Percentiles rank a stretch among this genome's conserved stretches.
Conservation (phyloP, 2,888 invertebrate genomes). For the Neoascia interrupta region DNA sequence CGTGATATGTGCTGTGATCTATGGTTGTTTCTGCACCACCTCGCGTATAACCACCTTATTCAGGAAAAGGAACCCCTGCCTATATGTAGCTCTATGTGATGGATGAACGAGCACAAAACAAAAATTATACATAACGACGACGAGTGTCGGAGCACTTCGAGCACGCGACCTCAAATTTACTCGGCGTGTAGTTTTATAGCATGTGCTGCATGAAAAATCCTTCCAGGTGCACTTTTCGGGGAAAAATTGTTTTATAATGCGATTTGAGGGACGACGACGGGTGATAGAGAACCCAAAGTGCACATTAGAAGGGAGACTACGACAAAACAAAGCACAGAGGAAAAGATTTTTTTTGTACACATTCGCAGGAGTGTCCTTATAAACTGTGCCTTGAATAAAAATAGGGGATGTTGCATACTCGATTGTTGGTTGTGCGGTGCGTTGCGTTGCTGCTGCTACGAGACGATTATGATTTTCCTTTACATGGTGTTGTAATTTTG, state of each 20-base stretch:
- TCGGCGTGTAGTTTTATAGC: slow-evolving; percentile 65
- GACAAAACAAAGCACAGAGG: slow-evolving; percentile 41
- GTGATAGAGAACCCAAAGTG: slow-evolving; percentile 62
- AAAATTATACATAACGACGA: slow-evolving; percentile 70
- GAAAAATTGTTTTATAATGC: slow-evolving; percentile 64
- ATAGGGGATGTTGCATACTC: slow-evolving; percentile 65
- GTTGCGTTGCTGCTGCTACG: slow-evolving; percentile 14
- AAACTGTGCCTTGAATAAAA: slow-evolving; percentile 29
- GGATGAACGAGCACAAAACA: slow-evolving; percentile 56
- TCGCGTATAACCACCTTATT: slow-evolving; percentile 58
- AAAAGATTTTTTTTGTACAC: slow-evolving; percentile 16
- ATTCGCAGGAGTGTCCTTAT: slow-evolving; percentile 59
- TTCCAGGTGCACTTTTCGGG: slow-evolving; percentile 67
- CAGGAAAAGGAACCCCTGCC: slow-evolving; percentile 50
- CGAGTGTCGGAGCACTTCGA: slow-evolving; percentile 79
- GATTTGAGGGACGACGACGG: slow-evolving; percentile 63
- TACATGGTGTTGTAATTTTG: slow-evolving; percentile 41
- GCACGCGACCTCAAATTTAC: slow-evolving; percentile 77
- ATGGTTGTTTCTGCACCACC: slow-evolving; percentile 43
- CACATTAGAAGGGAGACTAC: slow-evolving; percentile 56
- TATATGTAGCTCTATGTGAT: slow-evolving; percentile 44
- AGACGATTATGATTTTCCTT: slow-evolving; percentile 63
- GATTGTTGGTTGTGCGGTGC: slow-evolving; percentile 42
- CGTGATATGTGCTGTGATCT: slow-evolving; percentile 55
- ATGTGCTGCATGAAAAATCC: slow-evolving; percentile 68